Evolutionary conservation across 2,113 vertebrate species (phyloP), one percentile per base, ranked within the genome.

Genomic region (Emydura subglobosa): DNA sequence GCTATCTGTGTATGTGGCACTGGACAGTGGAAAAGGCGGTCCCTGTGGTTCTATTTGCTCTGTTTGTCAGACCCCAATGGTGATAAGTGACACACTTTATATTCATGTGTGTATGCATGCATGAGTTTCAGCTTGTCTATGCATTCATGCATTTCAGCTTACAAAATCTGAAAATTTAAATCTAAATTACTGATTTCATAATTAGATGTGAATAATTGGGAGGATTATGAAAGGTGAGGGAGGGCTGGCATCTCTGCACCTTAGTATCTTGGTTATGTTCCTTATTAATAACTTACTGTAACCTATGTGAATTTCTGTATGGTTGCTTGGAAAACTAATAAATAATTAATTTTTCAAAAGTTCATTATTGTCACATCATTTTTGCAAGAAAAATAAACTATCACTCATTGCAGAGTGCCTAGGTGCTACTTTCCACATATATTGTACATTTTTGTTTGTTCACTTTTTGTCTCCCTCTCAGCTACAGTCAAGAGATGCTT

Each of bases 261-360:
- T 84, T 92, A 78, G 1, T 78, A 84, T 84, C 42, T 11, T 76
- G 31, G 86, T 82, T 57, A 19, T 7, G 5, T 17, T 79, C 31
- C 2, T 65, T n/a, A 7, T 83, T 85, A 55, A 95, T 84, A 0
- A 81, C 5, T 34, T 53, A 42, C 8, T 78, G 50, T 8, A 65
- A 78, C 3, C 49, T 65, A 19, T 1, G 49, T 19, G 12, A 91
- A 5, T 84, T 83, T 51, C 11, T 84, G 47, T 7, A 68, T 42
- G 1, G 34, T 72, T 34, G 3, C 49, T 83, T 87, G 34, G 13
- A 76, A 61, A 89, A 50, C 13, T 24, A 86, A 74, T 1, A 79
- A 0, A 0, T 0, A 0, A 0, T 31, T 91, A 17, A 53, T 86
- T 50, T 31, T 27, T 8, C 31, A 83, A 79, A 74, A 74, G 68